phyloP scores from a whole-genome alignment of 2,113 vertebrate species.

The Phainopepla nitens region DNA sequence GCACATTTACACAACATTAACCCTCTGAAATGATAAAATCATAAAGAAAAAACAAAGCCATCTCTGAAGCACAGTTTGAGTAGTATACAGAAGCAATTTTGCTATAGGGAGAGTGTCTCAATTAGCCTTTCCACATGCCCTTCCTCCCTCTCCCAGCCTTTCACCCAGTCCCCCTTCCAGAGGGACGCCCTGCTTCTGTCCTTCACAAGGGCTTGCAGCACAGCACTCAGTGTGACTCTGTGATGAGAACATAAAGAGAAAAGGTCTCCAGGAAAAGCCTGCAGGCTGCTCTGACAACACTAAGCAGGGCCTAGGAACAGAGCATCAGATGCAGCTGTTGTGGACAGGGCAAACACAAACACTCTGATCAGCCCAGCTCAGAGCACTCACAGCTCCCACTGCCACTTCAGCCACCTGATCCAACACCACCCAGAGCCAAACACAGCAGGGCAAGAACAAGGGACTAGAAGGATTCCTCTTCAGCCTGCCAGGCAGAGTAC shows the following conservation, averaged over 20 bases:
- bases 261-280: neutral
- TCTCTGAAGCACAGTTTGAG: neutral
- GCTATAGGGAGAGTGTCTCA: neutral
- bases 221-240: rapidly evolving
- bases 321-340: neutral
- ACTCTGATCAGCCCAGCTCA: neutral
- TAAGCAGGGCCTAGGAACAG: neutral
- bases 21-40: neutral
- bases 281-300: neutral
- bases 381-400: neutral
- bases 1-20: neutral
- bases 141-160: neutral
- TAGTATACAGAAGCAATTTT: neutral
- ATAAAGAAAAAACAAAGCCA: neutral
- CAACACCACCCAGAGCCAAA: neutral
- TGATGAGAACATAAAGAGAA: neutral
- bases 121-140: neutral
- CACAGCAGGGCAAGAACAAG: neutral
- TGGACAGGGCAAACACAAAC: neutral
- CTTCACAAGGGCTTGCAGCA: neutral
- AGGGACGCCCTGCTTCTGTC: neutral
- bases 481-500: neutral
- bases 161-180: rapidly evolving
- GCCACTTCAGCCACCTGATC: neutral
- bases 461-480: neutral